These are phyloP conservation scores for Bungarus multicinctus DNA, from an alignment of 2,113 vertebrate species.

Conservation along the genomic window DNA sequence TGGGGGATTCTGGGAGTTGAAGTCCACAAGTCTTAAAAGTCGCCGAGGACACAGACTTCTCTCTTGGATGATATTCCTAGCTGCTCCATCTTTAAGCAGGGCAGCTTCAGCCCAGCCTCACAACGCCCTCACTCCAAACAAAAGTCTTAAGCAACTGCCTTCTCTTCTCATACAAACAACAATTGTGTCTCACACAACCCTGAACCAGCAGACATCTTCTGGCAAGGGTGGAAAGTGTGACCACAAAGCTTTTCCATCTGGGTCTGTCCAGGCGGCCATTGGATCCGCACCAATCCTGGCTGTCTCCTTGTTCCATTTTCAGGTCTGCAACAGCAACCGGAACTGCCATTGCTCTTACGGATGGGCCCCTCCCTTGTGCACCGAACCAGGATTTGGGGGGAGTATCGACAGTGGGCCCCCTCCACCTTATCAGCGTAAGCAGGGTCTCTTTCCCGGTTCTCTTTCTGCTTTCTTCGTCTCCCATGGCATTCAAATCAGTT, in stretches of 20 bases:
- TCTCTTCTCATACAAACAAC: no score
- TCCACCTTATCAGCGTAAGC: not conserved
- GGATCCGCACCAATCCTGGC: not conserved
- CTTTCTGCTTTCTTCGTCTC: not conserved
- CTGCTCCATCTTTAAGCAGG: no score
- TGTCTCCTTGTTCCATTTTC: not conserved
- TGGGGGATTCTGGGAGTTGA: no score
- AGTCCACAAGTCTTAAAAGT: no score
- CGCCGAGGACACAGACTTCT: no score
- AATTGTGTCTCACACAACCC: no score
- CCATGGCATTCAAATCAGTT: not conserved
- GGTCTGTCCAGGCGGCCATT: not conserved
- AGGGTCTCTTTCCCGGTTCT: not conserved
- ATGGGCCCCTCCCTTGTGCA: conserved; percentile 17
- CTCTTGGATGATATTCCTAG: no score
- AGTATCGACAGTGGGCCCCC: conserved; percentile 17
- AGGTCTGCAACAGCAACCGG: conserved; percentile 16
- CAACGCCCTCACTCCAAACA: no score
- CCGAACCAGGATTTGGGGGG: not conserved
- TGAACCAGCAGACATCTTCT: no score
- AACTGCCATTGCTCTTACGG: conserved; percentile 14
- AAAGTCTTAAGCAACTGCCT: no score
- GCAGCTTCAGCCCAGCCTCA: no score
- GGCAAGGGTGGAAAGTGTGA: no score
- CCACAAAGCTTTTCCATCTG: not conserved